Base-by-base conservation (phyloP, 2,113 vertebrate species). In the Psittacara wagleri region DNA sequence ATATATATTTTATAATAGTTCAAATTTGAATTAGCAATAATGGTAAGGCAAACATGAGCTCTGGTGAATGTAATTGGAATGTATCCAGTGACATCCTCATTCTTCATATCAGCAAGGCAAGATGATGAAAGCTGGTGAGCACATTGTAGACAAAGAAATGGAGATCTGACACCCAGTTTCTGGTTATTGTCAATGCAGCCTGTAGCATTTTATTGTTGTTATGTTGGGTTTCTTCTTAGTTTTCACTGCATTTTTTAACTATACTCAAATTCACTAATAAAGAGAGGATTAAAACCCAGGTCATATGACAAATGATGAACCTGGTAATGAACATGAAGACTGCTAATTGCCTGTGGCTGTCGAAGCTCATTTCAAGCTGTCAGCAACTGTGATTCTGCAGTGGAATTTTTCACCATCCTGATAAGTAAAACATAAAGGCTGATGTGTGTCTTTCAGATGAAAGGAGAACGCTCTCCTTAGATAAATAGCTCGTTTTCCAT, bases 211-310 rank as follows among this genome's bases (percentile, higher is more conserved):
- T 11, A 12, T 4, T 28, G 12, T 9, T 4, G 31, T 35, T 33
- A 29, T n/a, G 28, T 19, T 35, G 43, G 17, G 29, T 52, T 18
- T 48, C 9, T 48, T 22, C n/a, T 31, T 57, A 77, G 48, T 72
- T 86, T 89, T 83, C 74, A 48, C 70, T 81, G 59, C 20, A 41
- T 94, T 96, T 95, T 88, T 95, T 31, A 78, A 87, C 83, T 67
- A 27, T 61, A 31, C 66, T 79, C 70, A 83, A 92, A 88, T 90
- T 70, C 79, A 68, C 43, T 94, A 64, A 84, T 31, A 77, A 70
- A 55, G 72, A 94, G 44, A 85, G 55, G 55, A n/a, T 79, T 77
- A 31, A 28, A 61, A 18, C 57, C 33, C 33, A 48, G 9, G 59
- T 23, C 66, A 49, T 41, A 44, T 64, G 94, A 86, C 13, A 95